Evolutionary conservation across 2,888 invertebrate genomes (phyloP), one percentile per base, ranked within the genome.

Genomic region (Tricholauxania praeusta): DNA sequence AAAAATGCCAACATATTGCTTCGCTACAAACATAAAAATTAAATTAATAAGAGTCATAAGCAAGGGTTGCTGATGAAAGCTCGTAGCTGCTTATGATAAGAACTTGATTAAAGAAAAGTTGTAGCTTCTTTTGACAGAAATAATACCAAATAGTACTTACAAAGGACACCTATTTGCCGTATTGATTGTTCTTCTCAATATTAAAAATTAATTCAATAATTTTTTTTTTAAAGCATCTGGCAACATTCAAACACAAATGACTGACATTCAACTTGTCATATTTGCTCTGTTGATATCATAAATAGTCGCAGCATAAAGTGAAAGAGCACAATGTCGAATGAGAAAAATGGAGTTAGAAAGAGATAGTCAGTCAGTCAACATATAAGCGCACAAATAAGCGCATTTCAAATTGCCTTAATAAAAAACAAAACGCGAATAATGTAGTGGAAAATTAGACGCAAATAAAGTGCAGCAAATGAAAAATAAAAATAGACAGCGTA

Each of bases 381-480:
- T n/a, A 14, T 47, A 51, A 64, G 6, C 12, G 12, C n/a, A n/a
- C 28, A 53, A 51, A 65, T 32, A 28, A 53, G 32, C 66, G 6
- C 57, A 28, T 51, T 66, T 66, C 32, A 52, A 65, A 65, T 65
- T 52, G 32, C 17, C 32, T 39, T 39, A 51, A 68, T 59, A 47
- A 68, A 59, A 59, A 59, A 49, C 49, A 57, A 49, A 68, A 59
- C 59, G 59, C 28, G 49, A 68, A 68, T 57, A 68, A 59, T 59
- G 68, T 57, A 49, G 22, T 57, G 48, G 57, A 68, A 22, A 59
- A 59, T 55, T 57, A 57, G 55, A 57, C 55, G 47, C 55, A n/a
- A 57, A 67, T n/a, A 32, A 22, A 57, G 52, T 19, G 49, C 17
- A 14, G 15, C 12, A 48, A 49, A 51, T 17, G 65, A 51, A 12